A percentile compares a stretch with the other conserved stretches of the same genome.
phyloP scores from a whole-genome alignment of 2,797 vertebrate genomes.

The Hapalemur alaotrensis region DNA sequence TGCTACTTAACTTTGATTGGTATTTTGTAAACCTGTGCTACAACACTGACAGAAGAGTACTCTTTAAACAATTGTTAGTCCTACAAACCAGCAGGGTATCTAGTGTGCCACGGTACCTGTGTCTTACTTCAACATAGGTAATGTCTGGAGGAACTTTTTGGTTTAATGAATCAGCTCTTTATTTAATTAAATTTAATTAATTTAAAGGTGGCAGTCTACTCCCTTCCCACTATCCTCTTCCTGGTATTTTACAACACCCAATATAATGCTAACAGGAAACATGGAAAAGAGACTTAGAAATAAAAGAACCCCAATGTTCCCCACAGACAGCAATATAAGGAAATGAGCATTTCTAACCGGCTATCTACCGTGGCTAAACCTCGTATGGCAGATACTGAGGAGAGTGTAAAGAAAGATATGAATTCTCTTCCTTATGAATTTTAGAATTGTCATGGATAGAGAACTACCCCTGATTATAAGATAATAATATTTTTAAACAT shows the following conservation, averaged over 20 bases:
- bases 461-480: not conserved
- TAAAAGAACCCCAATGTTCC: not conserved
- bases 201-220: not conserved
- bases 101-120: not conserved
- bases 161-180: not conserved
- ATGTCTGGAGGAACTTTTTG: not conserved
- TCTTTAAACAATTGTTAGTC: not conserved
- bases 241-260: not conserved
- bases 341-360: not conserved
- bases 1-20: slow-evolving; percentile 44
- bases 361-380: not conserved
- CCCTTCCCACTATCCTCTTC: not conserved
- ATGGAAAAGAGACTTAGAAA: not conserved
- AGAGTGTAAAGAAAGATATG: not conserved
- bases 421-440: not conserved
- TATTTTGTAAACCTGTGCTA: slow-evolving; percentile 30
- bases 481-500: not conserved
- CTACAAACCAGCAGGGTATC: not conserved
- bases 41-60: not conserved
- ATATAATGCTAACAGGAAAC: not conserved
- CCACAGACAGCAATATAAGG: not conserved
- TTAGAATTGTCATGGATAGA: not conserved
- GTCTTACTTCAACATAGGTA: not conserved
- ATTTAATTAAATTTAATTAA: not conserved
- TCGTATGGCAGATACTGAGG: not conserved